Evolutionary conservation across 64 coral and sea anemone species (phyloP), one percentile per base, ranked within the genome.

Genomic region (Porites australiensis): DNA sequence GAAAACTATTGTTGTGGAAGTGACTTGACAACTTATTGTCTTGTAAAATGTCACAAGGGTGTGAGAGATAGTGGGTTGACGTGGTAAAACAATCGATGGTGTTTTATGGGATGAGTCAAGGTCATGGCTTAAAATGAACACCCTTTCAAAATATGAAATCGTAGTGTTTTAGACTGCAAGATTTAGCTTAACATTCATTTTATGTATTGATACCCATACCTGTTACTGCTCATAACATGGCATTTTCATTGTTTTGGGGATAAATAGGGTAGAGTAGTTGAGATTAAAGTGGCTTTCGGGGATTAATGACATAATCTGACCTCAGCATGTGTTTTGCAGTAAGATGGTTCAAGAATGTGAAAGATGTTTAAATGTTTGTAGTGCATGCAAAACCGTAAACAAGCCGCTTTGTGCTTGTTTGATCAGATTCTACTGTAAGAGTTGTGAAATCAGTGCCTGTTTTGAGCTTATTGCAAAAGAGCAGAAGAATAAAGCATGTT

Each of bases 1-100:
- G 81, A 84, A 44, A 84, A 84, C 61, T 21, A 84, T 84, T 84
- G 81, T 84, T 84, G 62, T 84, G 61, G n/a, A 13, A 9, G 44
- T 48, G 62, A 84, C 19, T 84, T 84, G 81, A 84, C 61, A 84
- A 84, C 44, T 84, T 50, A 84, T 84, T 84, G 81, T 84, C 62
- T 84, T 84, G 81, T 84, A 84, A 84, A 68, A 84, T 84, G 81
- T 69, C 81, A 84, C 22, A 19, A 84, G 63, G 47, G 67, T 68
- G 81, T 68, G 81, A 19, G 47, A 8, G 67, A 84, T 63, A 68
- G 69, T 84, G 15, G 81, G 62, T 51, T 67, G 81, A 68, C 20
- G 21, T 45, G 46, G 16, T 84, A 3, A 79, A 83, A 84, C 81
- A 84, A 84, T 84, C 52, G 81, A 21, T 22, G 45, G 51, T 19